These are phyloP conservation scores for Muscicapa adusta DNA, from an alignment of 2,113 vertebrate genomes.

Conservation along the genomic window DNA sequence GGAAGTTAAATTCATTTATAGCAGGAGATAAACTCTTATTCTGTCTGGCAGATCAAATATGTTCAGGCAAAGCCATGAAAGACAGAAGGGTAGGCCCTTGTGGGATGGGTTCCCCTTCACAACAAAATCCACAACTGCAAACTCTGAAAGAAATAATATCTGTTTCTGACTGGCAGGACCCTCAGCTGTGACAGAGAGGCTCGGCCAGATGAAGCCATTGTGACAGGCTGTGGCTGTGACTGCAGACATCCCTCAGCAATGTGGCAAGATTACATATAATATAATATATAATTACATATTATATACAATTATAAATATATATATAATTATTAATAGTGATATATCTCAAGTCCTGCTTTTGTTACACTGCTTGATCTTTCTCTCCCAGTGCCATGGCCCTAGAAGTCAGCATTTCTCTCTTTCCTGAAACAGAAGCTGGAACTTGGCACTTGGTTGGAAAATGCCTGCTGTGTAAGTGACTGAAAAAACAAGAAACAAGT, in stretches of 20 bases:
- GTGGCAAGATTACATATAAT: too few species aligned
- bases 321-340: too few species aligned
- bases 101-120: not conserved
- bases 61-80: not conserved
- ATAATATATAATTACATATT: too few species aligned
- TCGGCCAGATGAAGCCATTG: not conserved
- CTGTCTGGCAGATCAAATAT: not conserved
- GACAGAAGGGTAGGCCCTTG: not conserved
- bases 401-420: not conserved
- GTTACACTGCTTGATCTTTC: not conserved
- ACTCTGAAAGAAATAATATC: not conserved
- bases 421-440: not conserved
- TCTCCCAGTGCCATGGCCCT: not conserved
- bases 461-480: not conserved
- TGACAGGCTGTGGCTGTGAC: rapidly evolving
- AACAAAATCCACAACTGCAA: not conserved
- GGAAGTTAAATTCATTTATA: not conserved
- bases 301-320: too few species aligned
- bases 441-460: not conserved
- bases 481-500: not conserved
- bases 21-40: not conserved
- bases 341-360: not conserved
- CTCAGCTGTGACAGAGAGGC: rapidly evolving
- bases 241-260: not conserved
- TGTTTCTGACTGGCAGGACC: not conserved